These are phyloP conservation scores for Astreopora myriophthalma DNA, from an alignment of 64 coral and sea anemone genomes.

Conservation along the genomic window DNA sequence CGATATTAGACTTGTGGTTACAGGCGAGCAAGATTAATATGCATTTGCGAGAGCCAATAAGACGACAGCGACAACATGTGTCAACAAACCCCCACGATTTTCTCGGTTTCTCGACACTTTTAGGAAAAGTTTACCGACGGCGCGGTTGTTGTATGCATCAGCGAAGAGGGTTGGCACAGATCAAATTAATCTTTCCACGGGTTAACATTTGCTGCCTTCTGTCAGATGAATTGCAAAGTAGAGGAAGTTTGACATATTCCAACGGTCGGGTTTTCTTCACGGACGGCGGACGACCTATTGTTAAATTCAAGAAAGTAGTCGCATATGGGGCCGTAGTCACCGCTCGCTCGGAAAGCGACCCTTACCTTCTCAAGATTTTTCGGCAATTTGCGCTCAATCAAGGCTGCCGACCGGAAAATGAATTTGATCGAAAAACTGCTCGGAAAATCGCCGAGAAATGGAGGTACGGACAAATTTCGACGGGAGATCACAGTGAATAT, in stretches of 20 bases:
- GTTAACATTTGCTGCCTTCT: background rate
- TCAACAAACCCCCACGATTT: background rate
- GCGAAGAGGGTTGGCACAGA: background rate
- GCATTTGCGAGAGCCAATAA: conserved; percentile 44
- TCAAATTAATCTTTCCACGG: background rate
- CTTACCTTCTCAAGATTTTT: background rate
- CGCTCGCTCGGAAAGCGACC: background rate
- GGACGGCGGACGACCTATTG: background rate
- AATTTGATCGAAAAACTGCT: conserved; percentile 71
- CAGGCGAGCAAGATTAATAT: conserved; percentile 22
- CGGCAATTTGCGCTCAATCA: no score
- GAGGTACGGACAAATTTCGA: conserved; percentile 38
- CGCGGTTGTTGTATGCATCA: background rate
- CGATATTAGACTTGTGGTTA: conserved; percentile 46
- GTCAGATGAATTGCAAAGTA: background rate
- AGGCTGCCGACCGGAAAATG: conserved; percentile 25
- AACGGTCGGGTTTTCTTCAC: background rate
- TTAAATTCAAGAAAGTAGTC: background rate
- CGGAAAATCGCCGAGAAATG: conserved; percentile 38
- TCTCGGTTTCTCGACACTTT: background rate
- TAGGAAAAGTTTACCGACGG: background rate
- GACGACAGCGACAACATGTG: background rate
- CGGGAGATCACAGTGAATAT: conserved; percentile 15
- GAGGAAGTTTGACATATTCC: background rate
- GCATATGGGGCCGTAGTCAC: background rate